Conservation (phyloP, 1,140 invertebrate species). For the Drosophila rhopaloa region DNA sequence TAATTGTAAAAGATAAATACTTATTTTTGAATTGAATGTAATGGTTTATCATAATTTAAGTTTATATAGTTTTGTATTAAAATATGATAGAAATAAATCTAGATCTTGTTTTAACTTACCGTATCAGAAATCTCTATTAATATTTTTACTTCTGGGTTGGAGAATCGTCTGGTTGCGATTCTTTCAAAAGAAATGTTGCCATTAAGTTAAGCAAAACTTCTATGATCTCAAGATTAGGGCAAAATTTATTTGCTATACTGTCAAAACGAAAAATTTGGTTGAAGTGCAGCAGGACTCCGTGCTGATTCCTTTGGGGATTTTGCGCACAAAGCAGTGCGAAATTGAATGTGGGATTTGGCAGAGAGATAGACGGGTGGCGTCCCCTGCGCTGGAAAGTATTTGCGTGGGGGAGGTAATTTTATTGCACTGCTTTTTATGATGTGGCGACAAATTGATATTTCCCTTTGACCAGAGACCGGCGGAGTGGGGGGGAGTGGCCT, state of each 20-base stretch:
- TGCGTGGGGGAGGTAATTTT: conserved; percentile 71
- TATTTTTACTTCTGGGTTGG: too few relatives aligned
- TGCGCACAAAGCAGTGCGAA: conserved; percentile 82
- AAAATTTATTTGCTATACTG: too few relatives aligned
- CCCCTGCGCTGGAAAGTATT: conserved; percentile 18
- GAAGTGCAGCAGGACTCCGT: conserved; percentile 40
- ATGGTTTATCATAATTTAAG: too few relatives aligned
- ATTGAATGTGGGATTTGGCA: conserved; percentile 83
- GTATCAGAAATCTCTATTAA: too few relatives aligned
- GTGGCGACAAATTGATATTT: conserved; percentile 84
- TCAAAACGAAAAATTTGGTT: not conserved
- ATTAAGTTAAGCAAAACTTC: too few relatives aligned
- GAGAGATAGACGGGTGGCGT: conserved; percentile 57
- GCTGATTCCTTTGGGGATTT: conserved; percentile 81
- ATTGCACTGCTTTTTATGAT: conserved; percentile 84
- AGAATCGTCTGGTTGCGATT: too few relatives aligned
- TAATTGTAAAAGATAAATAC: not conserved
- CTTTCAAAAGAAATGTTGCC: too few relatives aligned
- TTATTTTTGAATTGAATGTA: too few relatives aligned
- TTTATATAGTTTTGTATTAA: too few relatives aligned
- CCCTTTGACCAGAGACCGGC: conserved; percentile 34
- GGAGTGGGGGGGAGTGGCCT: conserved; percentile 18
- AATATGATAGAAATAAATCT: too few relatives aligned
- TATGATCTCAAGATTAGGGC: too few relatives aligned
- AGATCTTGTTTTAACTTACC: too few relatives aligned